These are phyloP conservation scores for Ellobius talpinus DNA, from an alignment of 2,113 vertebrate genomes.

Conservation along the genomic window DNA sequence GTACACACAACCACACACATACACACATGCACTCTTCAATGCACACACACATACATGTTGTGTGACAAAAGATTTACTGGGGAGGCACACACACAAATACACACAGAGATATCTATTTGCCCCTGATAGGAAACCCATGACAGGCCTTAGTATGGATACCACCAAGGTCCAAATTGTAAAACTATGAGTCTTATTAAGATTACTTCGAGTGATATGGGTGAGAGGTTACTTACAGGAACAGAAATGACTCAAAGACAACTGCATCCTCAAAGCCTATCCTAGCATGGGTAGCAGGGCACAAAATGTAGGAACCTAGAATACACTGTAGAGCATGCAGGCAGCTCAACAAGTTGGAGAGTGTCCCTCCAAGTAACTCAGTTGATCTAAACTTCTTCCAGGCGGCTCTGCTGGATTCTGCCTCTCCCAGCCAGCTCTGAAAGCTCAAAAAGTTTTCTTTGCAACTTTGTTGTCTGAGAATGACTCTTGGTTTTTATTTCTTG, in stretches of 20 bases:
- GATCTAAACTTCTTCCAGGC: background rate
- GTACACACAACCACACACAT: background rate
- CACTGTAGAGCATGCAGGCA: background rate
- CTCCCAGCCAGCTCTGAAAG: background rate
- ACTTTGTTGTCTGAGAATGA: background rate
- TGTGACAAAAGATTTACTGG: background rate
- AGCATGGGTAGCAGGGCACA: background rate
- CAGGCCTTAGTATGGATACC: background rate
- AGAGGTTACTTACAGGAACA: background rate
- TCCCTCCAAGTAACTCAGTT: background rate
- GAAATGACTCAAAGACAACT: background rate
- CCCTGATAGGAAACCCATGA: background rate
- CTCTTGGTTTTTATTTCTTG: background rate
- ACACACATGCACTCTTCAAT: background rate
- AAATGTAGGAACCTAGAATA: background rate
- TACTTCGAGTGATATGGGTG: too few species aligned
- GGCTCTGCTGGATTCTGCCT: background rate
- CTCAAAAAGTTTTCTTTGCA: background rate
- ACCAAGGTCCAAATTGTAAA: background rate
- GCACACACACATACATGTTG: background rate
- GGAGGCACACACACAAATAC: too few species aligned
- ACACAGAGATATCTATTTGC: background rate
- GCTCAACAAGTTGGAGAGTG: background rate
- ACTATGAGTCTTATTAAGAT: background rate
- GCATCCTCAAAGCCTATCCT: background rate